Evolutionary conservation across 2,888 invertebrate genomes (phyloP).

Genomic region (Dryocosmus kuriphilus): DNA sequence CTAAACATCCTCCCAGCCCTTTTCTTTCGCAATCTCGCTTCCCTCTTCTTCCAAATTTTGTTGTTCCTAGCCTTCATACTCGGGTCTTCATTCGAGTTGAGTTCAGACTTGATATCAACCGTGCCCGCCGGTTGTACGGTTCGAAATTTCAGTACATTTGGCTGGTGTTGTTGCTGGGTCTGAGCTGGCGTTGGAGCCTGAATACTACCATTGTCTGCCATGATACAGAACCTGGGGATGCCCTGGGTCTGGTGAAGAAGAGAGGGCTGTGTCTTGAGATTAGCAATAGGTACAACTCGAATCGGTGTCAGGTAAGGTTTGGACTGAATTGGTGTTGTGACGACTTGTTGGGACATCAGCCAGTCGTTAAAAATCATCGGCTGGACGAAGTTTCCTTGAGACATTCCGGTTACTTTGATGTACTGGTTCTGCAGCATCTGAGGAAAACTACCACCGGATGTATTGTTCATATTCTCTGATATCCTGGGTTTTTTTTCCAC

Average conservation of each 20-base stretch:
- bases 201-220: slow-evolving; percentile 62
- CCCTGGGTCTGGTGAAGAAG: slow-evolving; percentile 70
- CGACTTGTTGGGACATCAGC: slow-evolving; percentile 56
- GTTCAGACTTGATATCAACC: neutral
- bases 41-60: slow-evolving; percentile 41
- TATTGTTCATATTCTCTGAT: slow-evolving; percentile 33
- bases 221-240: slow-evolving; percentile 72
- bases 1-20: slow-evolving; percentile 63
- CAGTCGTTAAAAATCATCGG: slow-evolving; percentile 60
- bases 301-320: slow-evolving; percentile 69
- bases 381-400: slow-evolving; percentile 50
- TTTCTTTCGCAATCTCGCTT: slow-evolving; percentile 46
- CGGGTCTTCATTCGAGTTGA: neutral
- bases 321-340: slow-evolving; percentile 58
- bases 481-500: slow-evolving; percentile 41
- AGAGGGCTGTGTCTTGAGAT: slow-evolving; percentile 70
- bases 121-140: slow-evolving; percentile 40
- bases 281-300: slow-evolving; percentile 72
- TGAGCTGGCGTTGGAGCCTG: slow-evolving; percentile 40
- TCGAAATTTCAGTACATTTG: slow-evolving; percentile 53
- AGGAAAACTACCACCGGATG: slow-evolving; percentile 21
- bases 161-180: slow-evolving; percentile 44
- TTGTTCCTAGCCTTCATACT: neutral
- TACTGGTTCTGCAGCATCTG: slow-evolving; percentile 40
- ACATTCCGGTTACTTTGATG: slow-evolving; percentile 51